These are phyloP conservation scores for Cyclina sinensis DNA, from an alignment of 1,140 invertebrate genomes.

Conservation along the genomic window DNA sequence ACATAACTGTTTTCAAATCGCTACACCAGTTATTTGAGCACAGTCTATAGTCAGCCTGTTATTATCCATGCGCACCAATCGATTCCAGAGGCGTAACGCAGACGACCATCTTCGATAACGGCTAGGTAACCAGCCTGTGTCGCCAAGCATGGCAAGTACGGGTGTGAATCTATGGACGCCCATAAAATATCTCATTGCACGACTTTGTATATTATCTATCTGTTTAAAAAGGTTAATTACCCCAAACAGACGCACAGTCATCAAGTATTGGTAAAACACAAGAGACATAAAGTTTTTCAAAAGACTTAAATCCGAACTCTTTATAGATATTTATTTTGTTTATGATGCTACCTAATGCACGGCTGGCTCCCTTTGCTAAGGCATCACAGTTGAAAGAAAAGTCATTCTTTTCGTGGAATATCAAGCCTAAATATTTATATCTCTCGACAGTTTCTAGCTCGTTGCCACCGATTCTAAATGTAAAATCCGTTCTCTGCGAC, in stretches of 20 bases:
- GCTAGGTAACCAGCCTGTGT: too few relatives aligned
- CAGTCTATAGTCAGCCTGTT: too few relatives aligned
- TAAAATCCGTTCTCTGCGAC: background rate
- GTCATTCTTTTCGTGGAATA: slow-evolving; percentile 47
- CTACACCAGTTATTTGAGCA: too few relatives aligned
- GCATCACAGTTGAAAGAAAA: slow-evolving; percentile 40
- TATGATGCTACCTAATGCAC: slow-evolving; percentile 45
- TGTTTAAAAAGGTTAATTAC: too few relatives aligned
- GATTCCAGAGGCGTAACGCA: too few relatives aligned
- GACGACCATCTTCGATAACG: too few relatives aligned
- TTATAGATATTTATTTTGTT: slow-evolving; percentile 24
- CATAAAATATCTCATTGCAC: too few relatives aligned
- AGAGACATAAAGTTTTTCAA: slow-evolving; percentile 55
- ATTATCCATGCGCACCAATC: too few relatives aligned
- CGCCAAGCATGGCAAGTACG: too few relatives aligned
- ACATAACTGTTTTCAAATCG: too few relatives aligned
- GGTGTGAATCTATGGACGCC: too few relatives aligned
- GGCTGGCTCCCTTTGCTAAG: slow-evolving; percentile 38
- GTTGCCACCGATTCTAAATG: slow-evolving; percentile 28
- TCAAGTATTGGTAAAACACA: slow-evolving; percentile 62
- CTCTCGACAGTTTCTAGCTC: slow-evolving; percentile 14
- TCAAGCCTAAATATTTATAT: slow-evolving; percentile 54
- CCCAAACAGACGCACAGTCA: slow-evolving; percentile 53
- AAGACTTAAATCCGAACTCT: slow-evolving; percentile 58
- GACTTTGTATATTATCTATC: too few relatives aligned